Evolutionary conservation across 2,113 vertebrate genomes (phyloP), one percentile per base, ranked within the genome.

Genomic region (Strix aluco): DNA sequence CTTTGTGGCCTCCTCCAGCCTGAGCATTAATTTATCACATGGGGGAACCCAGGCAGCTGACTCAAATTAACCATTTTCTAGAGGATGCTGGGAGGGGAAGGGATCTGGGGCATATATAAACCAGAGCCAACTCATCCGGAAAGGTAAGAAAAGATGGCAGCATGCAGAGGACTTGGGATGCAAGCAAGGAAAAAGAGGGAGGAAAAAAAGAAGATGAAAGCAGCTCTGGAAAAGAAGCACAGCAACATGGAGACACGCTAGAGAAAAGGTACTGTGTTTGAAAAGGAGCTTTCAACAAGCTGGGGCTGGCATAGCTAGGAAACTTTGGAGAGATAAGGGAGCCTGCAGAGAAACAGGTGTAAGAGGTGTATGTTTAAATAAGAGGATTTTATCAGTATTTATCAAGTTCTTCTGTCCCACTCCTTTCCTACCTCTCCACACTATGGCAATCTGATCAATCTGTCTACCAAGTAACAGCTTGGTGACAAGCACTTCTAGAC

Each of bases 291-390:
- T 93, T 95, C 18, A 70, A 40, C 21, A 40, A 86, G 75, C 71
- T 96, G 63, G 63, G 88, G 74, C 67, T 94, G 88, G 90, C 29
- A 73, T 32, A 79, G 70, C 85, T 80, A 55, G 95, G 90, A 85
- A 88, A 88, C 79, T 95, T 34, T 40, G 49, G 81, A 90, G 81
- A 86, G 71, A 80, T 23, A 75, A 77, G 51, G 81, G 81, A 92
- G n/a, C 11, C 63, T 66, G 34, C 14, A 66, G 54, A 90, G 54
- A 88, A 93, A 92, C 30, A 18, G 34, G 79, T 78, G 8, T 47
- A 80, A 82, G 46, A 69, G 13, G 27, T 61, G 15, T 81, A 32
- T 40, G 44, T 49, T 95, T 86, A 92, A 96, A 69, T 82, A 90
- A 63, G 54, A 79, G 32, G 30, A 59, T 72, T 93, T 75, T 51